Evolutionary conservation across 2,113 vertebrate species (phyloP).

Genomic region (Acanthochromis polyacanthus): DNA sequence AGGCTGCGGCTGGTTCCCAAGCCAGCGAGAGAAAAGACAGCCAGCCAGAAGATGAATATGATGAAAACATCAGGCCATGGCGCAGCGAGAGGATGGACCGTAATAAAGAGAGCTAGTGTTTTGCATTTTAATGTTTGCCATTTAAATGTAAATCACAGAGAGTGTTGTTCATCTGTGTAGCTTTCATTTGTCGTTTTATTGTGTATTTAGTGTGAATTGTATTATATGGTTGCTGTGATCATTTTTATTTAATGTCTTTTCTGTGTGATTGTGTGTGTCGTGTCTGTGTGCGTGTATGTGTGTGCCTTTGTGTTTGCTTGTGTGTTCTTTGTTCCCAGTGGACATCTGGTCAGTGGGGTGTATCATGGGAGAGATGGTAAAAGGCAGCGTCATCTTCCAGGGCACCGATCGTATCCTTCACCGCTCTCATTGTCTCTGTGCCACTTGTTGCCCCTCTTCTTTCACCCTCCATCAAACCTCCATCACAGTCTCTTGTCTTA

Average conservation of each 20-base stretch:
- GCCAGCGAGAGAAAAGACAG: slow-evolving; percentile 46
- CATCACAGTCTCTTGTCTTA: not conserved
- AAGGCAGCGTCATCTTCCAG: slow-evolving; percentile 99
- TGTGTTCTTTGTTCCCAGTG: slow-evolving; percentile 91
- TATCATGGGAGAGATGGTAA: slow-evolving; percentile 99
- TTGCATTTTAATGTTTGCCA: slow-evolving; percentile 27
- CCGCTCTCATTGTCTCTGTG: slow-evolving; percentile 69
- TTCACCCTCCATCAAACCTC: slow-evolving; percentile 30
- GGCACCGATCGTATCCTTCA: slow-evolving; percentile 99
- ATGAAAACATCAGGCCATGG: slow-evolving; percentile 39
- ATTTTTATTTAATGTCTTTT: slow-evolving; percentile 31
- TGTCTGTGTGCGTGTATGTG: slow-evolving; percentile 38
- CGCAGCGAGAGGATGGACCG: slow-evolving; percentile 1
- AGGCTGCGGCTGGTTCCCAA: slow-evolving; percentile 46
- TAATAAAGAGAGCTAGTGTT: slow-evolving; percentile 1
- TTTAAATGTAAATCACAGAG: slow-evolving; percentile 14
- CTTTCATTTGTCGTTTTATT: slow-evolving; percentile 1
- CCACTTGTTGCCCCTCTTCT: not conserved
- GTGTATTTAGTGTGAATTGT: slow-evolving; percentile 10
- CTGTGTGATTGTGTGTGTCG: slow-evolving; percentile 41
- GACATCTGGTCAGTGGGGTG: slow-evolving; percentile 99
- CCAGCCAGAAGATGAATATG: slow-evolving; percentile 51
- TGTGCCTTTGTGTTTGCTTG: slow-evolving; percentile 48
- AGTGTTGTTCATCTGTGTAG: slow-evolving; percentile 16
- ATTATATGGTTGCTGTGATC: slow-evolving; percentile 10